Evolutionary conservation across 2,113 vertebrate genomes (phyloP), one percentile per base, ranked within the genome.

Genomic region (Mustela lutreola): DNA sequence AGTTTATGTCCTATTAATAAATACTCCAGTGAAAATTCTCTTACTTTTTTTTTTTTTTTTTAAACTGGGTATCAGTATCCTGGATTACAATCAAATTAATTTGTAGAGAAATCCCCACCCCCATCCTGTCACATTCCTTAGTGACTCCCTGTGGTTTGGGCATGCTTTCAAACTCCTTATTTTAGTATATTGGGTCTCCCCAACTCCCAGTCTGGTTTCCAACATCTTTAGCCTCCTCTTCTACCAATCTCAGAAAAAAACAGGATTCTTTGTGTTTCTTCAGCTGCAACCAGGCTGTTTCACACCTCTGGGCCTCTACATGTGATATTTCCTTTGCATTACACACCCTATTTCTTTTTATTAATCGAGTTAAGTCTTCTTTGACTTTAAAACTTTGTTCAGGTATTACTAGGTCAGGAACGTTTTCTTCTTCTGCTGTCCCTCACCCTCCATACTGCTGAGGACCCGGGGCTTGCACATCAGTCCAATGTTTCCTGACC

Each of bases 41-140:
- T 58, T 45, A 22, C 60, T 9, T 12, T 42, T 28, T 50, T 36
- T 4, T 28, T 89, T 28, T 89, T 33, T 15, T 76, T 26, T 24
- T 19, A 22, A 88, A 80, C 33, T 62, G 15, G 42, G 14, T 75
- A 78, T 73, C 3, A 39, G 8, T 45, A 22, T 86, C 8, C 48
- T 79, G 56, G 39, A 50, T 95, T 78, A 82, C 76, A 96, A 78
- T 67, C 24, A 65, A 85, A 81, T 78, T 67, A 93, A 50, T 87
- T 70, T 75, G 33, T 63, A 58, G 56, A 63, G 75, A 94, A 94
- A 79, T 92, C 2, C 4, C 19, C 19, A 36, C 8, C 2, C 2
- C 16, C 4, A 33, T 10, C 11, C 48, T 82, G 4, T 83, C 89
- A 85, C n/a, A 79, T 19, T 42, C 70, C 15, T 42, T 62, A 39